phyloP scores from a whole-genome alignment of 2,113 vertebrate genomes.

The Pseudorectes ferrugineus region DNA sequence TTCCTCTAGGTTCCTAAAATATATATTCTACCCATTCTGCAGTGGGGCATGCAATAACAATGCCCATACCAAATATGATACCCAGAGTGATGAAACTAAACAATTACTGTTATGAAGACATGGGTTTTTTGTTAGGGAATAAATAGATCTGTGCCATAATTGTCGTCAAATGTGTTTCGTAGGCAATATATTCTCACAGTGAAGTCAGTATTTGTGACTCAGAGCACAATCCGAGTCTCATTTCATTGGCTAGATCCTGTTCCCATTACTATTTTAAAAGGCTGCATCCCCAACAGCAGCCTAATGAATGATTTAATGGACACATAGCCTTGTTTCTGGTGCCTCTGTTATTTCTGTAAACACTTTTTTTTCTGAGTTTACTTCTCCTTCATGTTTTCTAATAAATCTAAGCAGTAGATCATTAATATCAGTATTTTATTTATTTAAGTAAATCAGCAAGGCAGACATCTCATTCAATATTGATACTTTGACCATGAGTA shows the following conservation, averaged over 20 bases:
- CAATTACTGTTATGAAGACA: background rate
- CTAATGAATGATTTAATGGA: background rate
- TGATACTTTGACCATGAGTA: background rate
- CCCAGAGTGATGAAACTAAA: background rate
- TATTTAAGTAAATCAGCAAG: background rate
- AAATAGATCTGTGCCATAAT: background rate
- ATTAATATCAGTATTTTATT: background rate
- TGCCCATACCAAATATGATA: background rate
- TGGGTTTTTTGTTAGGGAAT: background rate
- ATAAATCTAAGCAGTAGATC: background rate
- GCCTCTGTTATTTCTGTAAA: background rate
- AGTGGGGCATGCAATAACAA: background rate
- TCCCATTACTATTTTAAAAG: background rate
- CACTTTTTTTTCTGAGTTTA: background rate
- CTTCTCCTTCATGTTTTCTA: background rate
- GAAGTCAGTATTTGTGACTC: background rate
- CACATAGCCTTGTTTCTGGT: background rate
- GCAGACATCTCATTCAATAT: background rate
- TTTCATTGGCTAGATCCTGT: background rate
- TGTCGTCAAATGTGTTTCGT: background rate
- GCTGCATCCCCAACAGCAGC: background rate
- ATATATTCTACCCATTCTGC: background rate
- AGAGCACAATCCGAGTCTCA: background rate
- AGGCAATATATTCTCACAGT: background rate
- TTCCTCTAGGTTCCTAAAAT: background rate